These are phyloP conservation scores for Brachyopa scutellaris DNA, from an alignment of 2,888 invertebrate genomes.

Conservation along the genomic window DNA sequence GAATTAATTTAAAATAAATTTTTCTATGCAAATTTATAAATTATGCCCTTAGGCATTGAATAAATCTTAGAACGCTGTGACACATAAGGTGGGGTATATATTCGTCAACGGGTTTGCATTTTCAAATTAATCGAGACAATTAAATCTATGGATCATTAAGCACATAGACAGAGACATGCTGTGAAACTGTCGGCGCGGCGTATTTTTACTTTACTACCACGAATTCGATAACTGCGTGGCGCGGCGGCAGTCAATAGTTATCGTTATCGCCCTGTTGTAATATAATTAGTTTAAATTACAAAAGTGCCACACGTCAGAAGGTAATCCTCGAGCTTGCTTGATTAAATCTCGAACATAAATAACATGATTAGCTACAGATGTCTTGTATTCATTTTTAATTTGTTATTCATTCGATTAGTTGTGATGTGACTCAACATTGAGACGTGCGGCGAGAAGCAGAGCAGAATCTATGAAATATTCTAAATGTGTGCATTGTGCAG, in stretches of 20 bases:
- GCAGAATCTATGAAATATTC: neutral
- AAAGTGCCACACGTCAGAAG: constrained; percentile 37
- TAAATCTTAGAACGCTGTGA: neutral
- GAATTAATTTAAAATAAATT: constrained; percentile 24
- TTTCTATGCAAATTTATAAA: constrained; percentile 44
- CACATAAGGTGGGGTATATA: constrained; percentile 30
- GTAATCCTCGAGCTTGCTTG: constrained; percentile 43
- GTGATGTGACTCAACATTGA: neutral
- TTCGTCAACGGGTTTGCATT: constrained; percentile 22
- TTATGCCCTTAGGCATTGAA: constrained; percentile 8
- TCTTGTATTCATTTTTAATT: constrained; percentile 2
- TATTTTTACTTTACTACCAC: neutral
- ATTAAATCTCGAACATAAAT: constrained; percentile 43
- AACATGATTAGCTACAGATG: constrained; percentile 37
- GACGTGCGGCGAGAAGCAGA: neutral
- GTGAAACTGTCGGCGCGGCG: neutral
- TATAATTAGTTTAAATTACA: constrained; percentile 53
- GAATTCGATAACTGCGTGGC: neutral
- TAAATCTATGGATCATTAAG: constrained; percentile 52
- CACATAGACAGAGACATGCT: constrained; percentile 14
- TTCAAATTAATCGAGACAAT: constrained; percentile 49
- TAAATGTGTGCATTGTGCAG: neutral
- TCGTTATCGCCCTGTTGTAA: constrained; percentile 52
- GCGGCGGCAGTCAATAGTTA: no score
- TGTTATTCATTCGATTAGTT: constrained; percentile 1